These are phyloP conservation scores for Balanococcus diminutus DNA, from an alignment of 2,888 invertebrate genomes.

Conservation along the genomic window DNA sequence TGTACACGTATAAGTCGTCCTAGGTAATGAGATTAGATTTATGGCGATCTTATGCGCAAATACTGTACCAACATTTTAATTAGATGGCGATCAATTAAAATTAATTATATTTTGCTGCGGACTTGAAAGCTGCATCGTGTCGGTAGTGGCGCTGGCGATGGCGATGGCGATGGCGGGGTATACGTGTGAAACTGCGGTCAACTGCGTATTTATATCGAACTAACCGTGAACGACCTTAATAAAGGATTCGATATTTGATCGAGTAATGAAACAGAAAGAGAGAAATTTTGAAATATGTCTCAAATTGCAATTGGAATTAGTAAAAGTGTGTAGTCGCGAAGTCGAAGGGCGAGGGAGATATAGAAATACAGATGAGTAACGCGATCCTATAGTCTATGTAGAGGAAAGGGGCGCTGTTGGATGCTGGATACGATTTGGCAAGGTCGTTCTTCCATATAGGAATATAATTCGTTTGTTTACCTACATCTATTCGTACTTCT, in stretches of 20 bases:
- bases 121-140: too few species aligned
- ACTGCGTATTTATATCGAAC: neutral
- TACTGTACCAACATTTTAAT: neutral
- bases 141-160: neutral
- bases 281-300: neutral
- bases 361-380: neutral
- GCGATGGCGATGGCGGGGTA: neutral
- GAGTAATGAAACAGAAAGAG: neutral
- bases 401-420: neutral
- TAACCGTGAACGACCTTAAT: neutral
- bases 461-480: constrained; percentile 16
- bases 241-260: neutral
- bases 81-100: neutral
- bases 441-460: neutral
- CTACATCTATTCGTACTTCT: neutral
- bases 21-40: neutral
- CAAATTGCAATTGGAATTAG: neutral
- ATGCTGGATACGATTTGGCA: neutral
- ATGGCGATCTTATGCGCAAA: neutral
- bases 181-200: neutral
- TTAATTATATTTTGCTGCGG: neutral
- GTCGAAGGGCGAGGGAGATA: neutral
- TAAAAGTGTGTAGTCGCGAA: neutral
- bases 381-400: neutral
- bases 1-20: neutral